A percentile compares a stretch with the other conserved stretches of the same genome.
Evolutionary conservation across 2,888 invertebrate genomes (phyloP).

Genomic region (Pegoplata infirma): DNA sequence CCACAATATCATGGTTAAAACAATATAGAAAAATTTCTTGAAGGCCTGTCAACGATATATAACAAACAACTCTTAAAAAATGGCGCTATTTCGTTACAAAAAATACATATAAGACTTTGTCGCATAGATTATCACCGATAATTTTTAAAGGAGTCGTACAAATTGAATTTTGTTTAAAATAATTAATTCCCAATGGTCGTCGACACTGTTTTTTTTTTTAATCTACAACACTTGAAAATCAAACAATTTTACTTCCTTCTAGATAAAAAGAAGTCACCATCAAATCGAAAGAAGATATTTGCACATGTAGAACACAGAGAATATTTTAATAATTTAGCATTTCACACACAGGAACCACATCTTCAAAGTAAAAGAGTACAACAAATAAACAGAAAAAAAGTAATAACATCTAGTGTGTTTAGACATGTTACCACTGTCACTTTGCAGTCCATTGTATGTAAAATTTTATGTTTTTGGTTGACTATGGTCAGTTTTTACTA

Average conservation of each 20-base stretch:
- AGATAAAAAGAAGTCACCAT: not conserved
- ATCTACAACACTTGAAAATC: not conserved
- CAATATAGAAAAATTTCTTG: too few species aligned
- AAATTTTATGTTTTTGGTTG: constrained; percentile 51
- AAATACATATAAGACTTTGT: too few species aligned
- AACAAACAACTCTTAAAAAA: too few species aligned
- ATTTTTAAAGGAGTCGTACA: too few species aligned
- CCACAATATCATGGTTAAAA: too few species aligned
- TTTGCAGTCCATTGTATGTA: constrained; percentile 61
- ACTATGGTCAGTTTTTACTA: constrained; percentile 58
- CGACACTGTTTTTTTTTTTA: constrained; percentile 63
- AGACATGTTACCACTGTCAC: constrained; percentile 63
- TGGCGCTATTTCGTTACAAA: too few species aligned
- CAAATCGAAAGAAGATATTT: constrained; percentile 21
- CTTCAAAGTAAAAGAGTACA: not conserved
- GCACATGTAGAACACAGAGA: constrained; percentile 28
- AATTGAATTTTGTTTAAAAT: constrained; percentile 57
- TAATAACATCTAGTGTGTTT: constrained; percentile 59
- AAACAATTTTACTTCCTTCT: constrained; percentile 6
- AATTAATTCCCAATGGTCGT: constrained; percentile 64
- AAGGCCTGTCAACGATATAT: too few species aligned
- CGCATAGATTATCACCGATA: too few species aligned
- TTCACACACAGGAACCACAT: constrained; percentile 21
- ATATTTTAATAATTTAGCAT: constrained; percentile 61
- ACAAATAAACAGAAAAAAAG: too few species aligned